These are phyloP conservation scores for Ectropis crepuscularia DNA, from an alignment of 2,888 invertebrate species.

Conservation along the genomic window DNA sequence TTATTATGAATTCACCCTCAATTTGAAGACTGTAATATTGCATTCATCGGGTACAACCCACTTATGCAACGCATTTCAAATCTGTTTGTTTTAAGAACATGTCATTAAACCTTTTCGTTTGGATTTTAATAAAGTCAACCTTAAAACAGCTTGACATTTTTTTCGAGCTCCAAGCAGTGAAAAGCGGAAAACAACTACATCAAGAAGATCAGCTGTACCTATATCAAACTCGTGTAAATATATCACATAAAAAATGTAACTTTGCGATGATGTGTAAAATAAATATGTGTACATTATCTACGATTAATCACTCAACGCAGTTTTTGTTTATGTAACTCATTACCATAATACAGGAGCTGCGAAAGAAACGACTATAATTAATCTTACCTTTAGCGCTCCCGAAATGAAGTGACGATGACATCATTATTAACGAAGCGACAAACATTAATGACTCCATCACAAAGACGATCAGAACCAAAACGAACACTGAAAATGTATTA, in stretches of 20 bases:
- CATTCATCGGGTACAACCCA: too few species aligned
- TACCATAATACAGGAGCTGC: constrained; percentile 9
- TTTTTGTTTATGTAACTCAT: constrained; percentile 11
- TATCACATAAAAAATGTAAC: neutral
- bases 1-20: too few species aligned
- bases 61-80: too few species aligned
- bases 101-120: too few species aligned
- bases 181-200: too few species aligned
- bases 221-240: too few species aligned
- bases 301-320: constrained; percentile 23
- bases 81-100: too few species aligned
- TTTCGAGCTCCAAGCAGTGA: too few species aligned
- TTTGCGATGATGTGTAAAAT: neutral
- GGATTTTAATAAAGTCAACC: too few species aligned
- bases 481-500: constrained; percentile 5
- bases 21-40: too few species aligned
- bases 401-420: constrained; percentile 45
- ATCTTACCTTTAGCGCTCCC: constrained; percentile 58
- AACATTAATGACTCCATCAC: constrained; percentile 42
- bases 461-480: constrained; percentile 1
- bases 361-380: constrained; percentile 30
- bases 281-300: neutral
- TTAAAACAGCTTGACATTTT: too few species aligned
- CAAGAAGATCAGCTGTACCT: too few species aligned
- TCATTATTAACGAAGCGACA: constrained; percentile 43